phyloP scores from a whole-genome alignment of 37 sponge, comb jelly and placozoan species.

The Lycopodina hypogea region DNA sequence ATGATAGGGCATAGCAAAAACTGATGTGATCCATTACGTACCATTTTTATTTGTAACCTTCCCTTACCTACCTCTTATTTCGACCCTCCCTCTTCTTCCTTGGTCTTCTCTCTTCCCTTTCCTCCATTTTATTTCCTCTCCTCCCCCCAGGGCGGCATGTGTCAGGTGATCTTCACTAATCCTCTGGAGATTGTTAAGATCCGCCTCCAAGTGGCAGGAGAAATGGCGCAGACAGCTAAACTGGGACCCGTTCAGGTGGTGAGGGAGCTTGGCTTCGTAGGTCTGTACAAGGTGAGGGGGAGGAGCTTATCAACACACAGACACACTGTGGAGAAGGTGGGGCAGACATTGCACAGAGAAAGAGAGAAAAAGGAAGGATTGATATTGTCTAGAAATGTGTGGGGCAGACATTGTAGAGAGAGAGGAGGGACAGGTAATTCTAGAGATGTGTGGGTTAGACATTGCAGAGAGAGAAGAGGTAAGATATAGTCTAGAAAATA shows the following conservation, averaged over 20 bases:
- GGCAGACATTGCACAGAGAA: too few relatives aligned
- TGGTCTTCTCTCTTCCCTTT: neutral
- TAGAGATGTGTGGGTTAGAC: too few relatives aligned
- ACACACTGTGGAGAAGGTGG: too few relatives aligned
- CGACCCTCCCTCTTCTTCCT: neutral
- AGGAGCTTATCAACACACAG: neutral
- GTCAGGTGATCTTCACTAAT: constrained; percentile 96
- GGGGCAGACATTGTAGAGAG: too few relatives aligned
- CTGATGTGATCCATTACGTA: too few relatives aligned
- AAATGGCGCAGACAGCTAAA: constrained; percentile 61
- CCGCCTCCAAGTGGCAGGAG: constrained; percentile 90
- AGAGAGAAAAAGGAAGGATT: too few relatives aligned
- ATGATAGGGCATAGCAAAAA: too few relatives aligned
- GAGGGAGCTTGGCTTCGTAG: constrained; percentile 84
- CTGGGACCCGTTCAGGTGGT: constrained; percentile 69
- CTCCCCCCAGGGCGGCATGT: constrained; percentile 74
- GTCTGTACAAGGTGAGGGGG: constrained; percentile 82
- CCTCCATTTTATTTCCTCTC: neutral
- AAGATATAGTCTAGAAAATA: too few relatives aligned
- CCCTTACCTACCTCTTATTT: neutral
- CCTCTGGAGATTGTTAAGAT: constrained; percentile 99
- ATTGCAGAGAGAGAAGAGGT: too few relatives aligned
- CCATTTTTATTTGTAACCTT: neutral
- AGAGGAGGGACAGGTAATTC: too few relatives aligned
- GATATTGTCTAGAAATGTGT: too few relatives aligned